Conservation (phyloP, 1,140 invertebrate genomes). For the Drosophila busckii region DNA sequence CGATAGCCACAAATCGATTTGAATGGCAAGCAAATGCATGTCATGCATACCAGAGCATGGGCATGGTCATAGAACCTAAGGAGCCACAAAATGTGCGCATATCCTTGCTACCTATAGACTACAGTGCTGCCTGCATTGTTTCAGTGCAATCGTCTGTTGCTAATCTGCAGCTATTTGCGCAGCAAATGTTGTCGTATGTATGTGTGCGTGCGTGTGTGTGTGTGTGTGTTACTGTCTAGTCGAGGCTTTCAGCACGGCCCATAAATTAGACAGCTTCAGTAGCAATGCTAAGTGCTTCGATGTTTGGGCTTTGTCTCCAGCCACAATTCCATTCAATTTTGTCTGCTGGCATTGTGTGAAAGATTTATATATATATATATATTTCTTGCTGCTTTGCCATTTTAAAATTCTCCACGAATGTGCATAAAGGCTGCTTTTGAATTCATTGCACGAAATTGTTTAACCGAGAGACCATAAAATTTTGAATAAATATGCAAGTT, state of each 20-base stretch:
- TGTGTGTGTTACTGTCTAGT: conserved; percentile 18
- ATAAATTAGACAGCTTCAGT: conserved; percentile 60
- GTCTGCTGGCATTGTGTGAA: neutral
- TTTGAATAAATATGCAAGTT: too few species aligned
- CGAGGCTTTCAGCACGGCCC: conserved; percentile 50
- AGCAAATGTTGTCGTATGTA: conserved; percentile 4
- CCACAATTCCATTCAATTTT: neutral
- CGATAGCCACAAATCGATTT: conserved; percentile 27
- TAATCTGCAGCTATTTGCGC: conserved; percentile 65
- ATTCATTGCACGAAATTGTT: too few species aligned
- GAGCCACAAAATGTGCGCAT: conserved; percentile 17
- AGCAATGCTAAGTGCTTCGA: conserved; percentile 60
- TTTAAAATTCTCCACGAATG: too few species aligned
- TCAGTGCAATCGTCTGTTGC: conserved; percentile 70
- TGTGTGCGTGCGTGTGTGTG: conserved; percentile 19
- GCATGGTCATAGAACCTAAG: conserved; percentile 8
- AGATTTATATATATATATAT: conserved; percentile 11
- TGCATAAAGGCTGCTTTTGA: too few species aligned
- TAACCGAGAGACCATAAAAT: too few species aligned
- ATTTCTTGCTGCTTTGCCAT: conserved; percentile 1
- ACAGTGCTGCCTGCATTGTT: conserved; percentile 41
- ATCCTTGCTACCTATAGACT: neutral
- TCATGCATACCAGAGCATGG: conserved; percentile 31
- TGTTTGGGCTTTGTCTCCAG: conserved; percentile 23
- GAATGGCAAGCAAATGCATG: conserved; percentile 23